phyloP scores from a whole-genome alignment of 2,888 invertebrate species.

The Catonia carolina region DNA sequence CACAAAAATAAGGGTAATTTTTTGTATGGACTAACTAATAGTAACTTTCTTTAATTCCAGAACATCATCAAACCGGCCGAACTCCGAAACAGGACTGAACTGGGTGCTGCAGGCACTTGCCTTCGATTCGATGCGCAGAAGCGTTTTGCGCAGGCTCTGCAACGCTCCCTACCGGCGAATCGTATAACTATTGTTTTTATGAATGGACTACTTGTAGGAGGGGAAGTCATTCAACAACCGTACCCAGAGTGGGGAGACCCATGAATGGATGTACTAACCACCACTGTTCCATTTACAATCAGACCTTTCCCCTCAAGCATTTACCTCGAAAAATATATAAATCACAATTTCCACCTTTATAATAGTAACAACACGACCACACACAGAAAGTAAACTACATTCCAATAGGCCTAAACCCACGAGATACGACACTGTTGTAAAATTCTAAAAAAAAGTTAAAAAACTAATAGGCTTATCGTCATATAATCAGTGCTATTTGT shows the following conservation, averaged over 20 bases:
- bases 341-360: constrained; percentile 1
- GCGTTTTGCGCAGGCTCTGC: not conserved
- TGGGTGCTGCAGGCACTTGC: not conserved
- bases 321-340: constrained; percentile 4
- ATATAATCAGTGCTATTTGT: no score
- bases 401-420: no score
- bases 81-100: constrained; percentile 11
- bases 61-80: no score
- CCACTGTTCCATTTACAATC: constrained; percentile 10
- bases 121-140: constrained; percentile 8
- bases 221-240: constrained; percentile 5
- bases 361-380: no score
- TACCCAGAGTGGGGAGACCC: constrained; percentile 3
- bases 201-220: constrained; percentile 7
- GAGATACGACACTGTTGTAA: no score
- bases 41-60: no score
- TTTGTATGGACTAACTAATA: no score
- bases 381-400: no score
- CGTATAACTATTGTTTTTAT: constrained; percentile 5
- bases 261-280: constrained; percentile 5
- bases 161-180: constrained; percentile 1
- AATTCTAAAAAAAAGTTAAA: no score
- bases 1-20: no score
- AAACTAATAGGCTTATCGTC: no score
- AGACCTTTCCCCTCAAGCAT: constrained; percentile 6